phyloP scores from a whole-genome alignment of 1,140 invertebrate species.

The Eriosoma lanigerum region DNA sequence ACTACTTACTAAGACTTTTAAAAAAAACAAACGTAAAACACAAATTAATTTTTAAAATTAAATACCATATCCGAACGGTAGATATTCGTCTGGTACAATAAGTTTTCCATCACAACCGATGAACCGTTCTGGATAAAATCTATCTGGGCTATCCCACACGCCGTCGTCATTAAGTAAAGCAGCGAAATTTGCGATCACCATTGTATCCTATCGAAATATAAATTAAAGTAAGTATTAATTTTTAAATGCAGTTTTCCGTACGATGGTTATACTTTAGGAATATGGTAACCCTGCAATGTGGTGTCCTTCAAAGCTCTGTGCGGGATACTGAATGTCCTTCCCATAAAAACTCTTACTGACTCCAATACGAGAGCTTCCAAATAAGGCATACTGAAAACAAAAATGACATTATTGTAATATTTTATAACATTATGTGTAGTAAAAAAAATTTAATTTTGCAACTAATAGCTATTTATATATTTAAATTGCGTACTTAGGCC shows the following conservation, averaged over 20 bases:
- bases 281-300: conserved; percentile 68
- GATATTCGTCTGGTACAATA: conserved; percentile 68
- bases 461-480: too few species aligned
- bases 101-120: conserved; percentile 67
- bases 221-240: neutral
- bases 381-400: conserved; percentile 66
- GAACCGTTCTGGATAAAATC: conserved; percentile 78
- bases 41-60: neutral
- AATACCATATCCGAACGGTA: conserved; percentile 75
- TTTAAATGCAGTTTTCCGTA: neutral
- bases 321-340: conserved; percentile 72
- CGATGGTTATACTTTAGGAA: conserved; percentile 69
- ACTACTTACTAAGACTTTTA: too few species aligned
- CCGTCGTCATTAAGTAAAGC: conserved; percentile 72
- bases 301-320: conserved; percentile 75
- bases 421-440: too few species aligned
- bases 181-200: conserved; percentile 75
- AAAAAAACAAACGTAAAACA: neutral
- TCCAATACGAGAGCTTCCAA: conserved; percentile 76
- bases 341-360: conserved; percentile 75
- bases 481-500: conserved; percentile 62
- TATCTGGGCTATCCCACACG: conserved; percentile 71
- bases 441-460: too few species aligned
- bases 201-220: conserved; percentile 67
- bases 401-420: neutral